Evolutionary conservation across 2,113 vertebrate genomes (phyloP).

Genomic region (Otolemur garnettii): DNA sequence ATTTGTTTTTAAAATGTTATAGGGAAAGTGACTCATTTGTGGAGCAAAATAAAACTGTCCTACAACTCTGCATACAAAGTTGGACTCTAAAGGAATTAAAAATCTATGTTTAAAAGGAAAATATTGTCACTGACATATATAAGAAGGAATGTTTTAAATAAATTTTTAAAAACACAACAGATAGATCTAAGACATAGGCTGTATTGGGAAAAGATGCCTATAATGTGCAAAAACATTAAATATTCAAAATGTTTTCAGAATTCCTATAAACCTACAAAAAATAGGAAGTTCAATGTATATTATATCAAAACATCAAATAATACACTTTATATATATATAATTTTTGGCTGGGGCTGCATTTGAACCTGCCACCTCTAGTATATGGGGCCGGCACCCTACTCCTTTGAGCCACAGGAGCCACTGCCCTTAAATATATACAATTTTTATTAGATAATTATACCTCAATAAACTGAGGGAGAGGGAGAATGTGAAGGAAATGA

Average conservation of each 20-base stretch:
- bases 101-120: background rate
- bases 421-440: background rate
- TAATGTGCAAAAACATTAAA: background rate
- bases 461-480: background rate
- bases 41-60: background rate
- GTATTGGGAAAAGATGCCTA: background rate
- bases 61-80: background rate
- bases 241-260: background rate
- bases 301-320: background rate
- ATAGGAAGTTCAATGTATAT: background rate
- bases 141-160: background rate
- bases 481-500: background rate
- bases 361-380: no score
- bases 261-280: background rate
- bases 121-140: background rate
- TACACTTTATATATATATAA: background rate
- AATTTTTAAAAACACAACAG: background rate
- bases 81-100: background rate
- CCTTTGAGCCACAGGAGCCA: no score
- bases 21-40: background rate
- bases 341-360: background rate
- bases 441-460: background rate
- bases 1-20: background rate
- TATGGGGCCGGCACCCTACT: no score
- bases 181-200: background rate